Evolutionary conservation across 1,140 invertebrate genomes (phyloP).

Genomic region (Pseudomyrmex concolor): DNA sequence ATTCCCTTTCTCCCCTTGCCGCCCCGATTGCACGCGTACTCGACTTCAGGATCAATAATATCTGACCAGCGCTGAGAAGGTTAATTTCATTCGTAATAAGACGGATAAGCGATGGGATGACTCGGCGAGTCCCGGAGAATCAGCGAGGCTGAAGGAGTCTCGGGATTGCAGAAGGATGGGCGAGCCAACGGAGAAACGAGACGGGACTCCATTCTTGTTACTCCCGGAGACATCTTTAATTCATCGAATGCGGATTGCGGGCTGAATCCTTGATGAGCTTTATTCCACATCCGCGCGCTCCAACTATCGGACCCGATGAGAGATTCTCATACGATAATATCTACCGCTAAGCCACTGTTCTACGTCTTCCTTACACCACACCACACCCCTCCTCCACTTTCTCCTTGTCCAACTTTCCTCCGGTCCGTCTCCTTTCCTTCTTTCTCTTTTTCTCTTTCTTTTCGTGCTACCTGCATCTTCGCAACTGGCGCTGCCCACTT

Average conservation of each 20-base stretch:
- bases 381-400: constrained; percentile 15
- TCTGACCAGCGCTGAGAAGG: constrained; percentile 48
- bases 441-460: constrained; percentile 16
- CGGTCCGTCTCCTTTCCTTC: constrained; percentile 14
- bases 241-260: constrained; percentile 85
- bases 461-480: constrained; percentile 38
- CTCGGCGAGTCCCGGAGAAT: constrained; percentile 57
- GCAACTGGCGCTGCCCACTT: constrained; percentile 61
- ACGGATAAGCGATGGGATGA: constrained; percentile 70
- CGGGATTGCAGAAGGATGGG: background rate
- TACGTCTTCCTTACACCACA: constrained; percentile 58
- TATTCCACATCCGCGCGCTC: constrained; percentile 84
- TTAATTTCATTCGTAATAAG: constrained; percentile 78
- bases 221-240: constrained; percentile 84
- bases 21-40: too few species aligned
- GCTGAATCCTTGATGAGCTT: constrained; percentile 84
- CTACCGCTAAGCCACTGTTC: constrained; percentile 71
- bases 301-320: constrained; percentile 84
- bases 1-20: too few species aligned
- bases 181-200: constrained; percentile 55
- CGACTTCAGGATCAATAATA: constrained; percentile 35
- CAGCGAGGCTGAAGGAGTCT: constrained; percentile 21
- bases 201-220: constrained; percentile 82
- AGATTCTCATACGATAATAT: constrained; percentile 82
- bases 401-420: constrained; percentile 26